phyloP scores from a whole-genome alignment of 2,113 vertebrate species.

The Jaculus jaculus region DNA sequence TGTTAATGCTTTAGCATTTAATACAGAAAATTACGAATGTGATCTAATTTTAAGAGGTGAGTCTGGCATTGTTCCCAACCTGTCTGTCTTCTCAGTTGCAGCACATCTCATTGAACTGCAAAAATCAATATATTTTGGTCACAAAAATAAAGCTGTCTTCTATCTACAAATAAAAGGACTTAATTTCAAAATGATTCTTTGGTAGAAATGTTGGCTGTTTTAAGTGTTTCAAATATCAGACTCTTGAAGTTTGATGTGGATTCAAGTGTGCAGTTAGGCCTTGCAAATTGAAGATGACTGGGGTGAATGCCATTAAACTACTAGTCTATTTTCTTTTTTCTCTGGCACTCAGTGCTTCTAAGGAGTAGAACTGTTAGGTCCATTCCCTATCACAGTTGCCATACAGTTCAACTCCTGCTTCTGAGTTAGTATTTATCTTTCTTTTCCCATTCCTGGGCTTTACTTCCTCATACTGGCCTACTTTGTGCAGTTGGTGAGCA shows the following conservation, averaged over 20 bases:
- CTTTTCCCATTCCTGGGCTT: constrained; percentile 41
- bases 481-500: constrained; percentile 54
- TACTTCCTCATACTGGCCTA: constrained; percentile 53
- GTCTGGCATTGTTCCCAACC: constrained; percentile 56
- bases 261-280: constrained; percentile 31
- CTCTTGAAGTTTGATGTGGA: constrained; percentile 62
- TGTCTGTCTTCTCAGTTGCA: constrained; percentile 49
- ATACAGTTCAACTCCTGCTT: constrained; percentile 49
- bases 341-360: background rate
- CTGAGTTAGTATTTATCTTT: background rate
- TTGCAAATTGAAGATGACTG: constrained; percentile 9
- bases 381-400: constrained; percentile 14
- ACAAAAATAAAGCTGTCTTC: constrained; percentile 11
- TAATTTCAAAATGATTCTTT: constrained; percentile 59
- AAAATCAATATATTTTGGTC: constrained; percentile 58
- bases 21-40: constrained; percentile 80
- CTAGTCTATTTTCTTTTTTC: background rate
- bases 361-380: constrained; percentile 59
- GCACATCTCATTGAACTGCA: constrained; percentile 53
- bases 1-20: constrained; percentile 75
- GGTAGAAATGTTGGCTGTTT: constrained; percentile 64
- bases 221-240: constrained; percentile 1
- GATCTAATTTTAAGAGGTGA: constrained; percentile 65
- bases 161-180: constrained; percentile 76
- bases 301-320: constrained; percentile 54